Evolutionary conservation across 2,797 vertebrate genomes (phyloP), one percentile per base, ranked within the genome.

Genomic region (Lithobates pipiens): DNA sequence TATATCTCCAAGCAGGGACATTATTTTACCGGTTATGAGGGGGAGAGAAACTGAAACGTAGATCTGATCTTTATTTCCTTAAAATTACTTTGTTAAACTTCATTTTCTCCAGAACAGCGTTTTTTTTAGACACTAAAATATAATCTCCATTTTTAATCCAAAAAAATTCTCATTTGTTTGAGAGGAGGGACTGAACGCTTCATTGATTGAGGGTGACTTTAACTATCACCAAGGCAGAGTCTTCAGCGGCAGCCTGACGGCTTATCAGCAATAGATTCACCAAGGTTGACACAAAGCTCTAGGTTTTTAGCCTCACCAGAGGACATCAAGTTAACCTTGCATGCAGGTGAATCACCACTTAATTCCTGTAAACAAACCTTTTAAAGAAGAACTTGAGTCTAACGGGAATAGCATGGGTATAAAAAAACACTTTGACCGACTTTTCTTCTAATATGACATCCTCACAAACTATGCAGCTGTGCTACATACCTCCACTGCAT

Each of bases 61-160:
- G 54, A 86, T 82, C 9, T 73, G 50, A 82, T 77, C 74, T 76
- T 76, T 70, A 86, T 77, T 86, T 77, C 74, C 50, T 86, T 72
- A 86, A 76, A 86, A 86, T 67, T 67, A 82, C 79, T 81, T 86
- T 86, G 85, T 77, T 86, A 82, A 72, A 82, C 77, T 46, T 76
- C 34, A 77, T 70, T 82, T 77, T 82, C 36, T 44, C 63, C 73
- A 13, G 10, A 57, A 76, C 68, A 0, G 23, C 15, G 85, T 29
- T 29, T 29, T 29, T 76, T 63, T 74, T 65, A 77, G 57, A 73
- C 79, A 8, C 23, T 44, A 88, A 61, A 82, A 84, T 46, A 23
- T 39, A 80, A 82, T 80, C 57, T 74, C 32, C 18, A 80, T 86
- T 71, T 75, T 77, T 76, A 2, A 16, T 77, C 23, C 70, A 16